Percentiles rank a stretch among this genome's conserved stretches.
phyloP scores from a whole-genome alignment of 2,113 vertebrate species.

The Vanacampus margaritifer region DNA sequence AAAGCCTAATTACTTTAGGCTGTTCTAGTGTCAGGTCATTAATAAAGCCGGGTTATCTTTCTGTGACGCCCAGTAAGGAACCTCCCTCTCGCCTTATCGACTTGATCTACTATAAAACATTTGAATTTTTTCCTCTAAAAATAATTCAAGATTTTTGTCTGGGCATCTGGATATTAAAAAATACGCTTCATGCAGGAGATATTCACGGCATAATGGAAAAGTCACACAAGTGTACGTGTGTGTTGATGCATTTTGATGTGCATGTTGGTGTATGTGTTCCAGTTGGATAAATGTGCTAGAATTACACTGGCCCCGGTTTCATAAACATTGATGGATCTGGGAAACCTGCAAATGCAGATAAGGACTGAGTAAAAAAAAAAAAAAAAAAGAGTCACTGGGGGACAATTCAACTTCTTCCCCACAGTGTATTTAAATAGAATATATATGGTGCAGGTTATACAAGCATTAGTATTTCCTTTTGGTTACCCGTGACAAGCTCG shows the following conservation, averaged over 20 bases:
- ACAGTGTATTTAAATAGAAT: slow-evolving; percentile 83
- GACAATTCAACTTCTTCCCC: slow-evolving; percentile 68
- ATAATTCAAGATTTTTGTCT: slow-evolving; percentile 84
- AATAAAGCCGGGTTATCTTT: slow-evolving; percentile 98
- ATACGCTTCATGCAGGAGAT: slow-evolving; percentile 46
- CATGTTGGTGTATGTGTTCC: slow-evolving; percentile 55
- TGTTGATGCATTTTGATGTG: slow-evolving; percentile 27
- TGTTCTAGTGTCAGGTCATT: slow-evolving; percentile 94
- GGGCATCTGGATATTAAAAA: slow-evolving; percentile 75
- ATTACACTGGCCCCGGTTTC: slow-evolving; percentile 72
- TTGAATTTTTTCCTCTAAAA: slow-evolving; percentile 79
- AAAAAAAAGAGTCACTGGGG: slow-evolving; percentile 70
- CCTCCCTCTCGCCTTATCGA: slow-evolving; percentile 75
- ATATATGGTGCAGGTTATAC: slow-evolving; percentile 64
- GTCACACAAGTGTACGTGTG: slow-evolving; percentile 35
- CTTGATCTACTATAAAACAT: slow-evolving; percentile 88
- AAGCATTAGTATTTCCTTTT: slow-evolving; percentile 77
- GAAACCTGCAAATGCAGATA: slow-evolving; percentile 96
- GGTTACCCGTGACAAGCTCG: slow-evolving; percentile 82
- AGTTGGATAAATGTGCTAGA: slow-evolving; percentile 70
- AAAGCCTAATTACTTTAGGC: slow-evolving; percentile 92
- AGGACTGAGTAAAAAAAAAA: slow-evolving; percentile 71
- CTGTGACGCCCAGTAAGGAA: slow-evolving; percentile 76
- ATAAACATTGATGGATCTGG: slow-evolving; percentile 87
- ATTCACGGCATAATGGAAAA: slow-evolving; percentile 66